Percentiles rank a stretch among this genome's conserved stretches.
phyloP scores from a whole-genome alignment of 2,888 invertebrate species.

The Drosophila mimica region DNA sequence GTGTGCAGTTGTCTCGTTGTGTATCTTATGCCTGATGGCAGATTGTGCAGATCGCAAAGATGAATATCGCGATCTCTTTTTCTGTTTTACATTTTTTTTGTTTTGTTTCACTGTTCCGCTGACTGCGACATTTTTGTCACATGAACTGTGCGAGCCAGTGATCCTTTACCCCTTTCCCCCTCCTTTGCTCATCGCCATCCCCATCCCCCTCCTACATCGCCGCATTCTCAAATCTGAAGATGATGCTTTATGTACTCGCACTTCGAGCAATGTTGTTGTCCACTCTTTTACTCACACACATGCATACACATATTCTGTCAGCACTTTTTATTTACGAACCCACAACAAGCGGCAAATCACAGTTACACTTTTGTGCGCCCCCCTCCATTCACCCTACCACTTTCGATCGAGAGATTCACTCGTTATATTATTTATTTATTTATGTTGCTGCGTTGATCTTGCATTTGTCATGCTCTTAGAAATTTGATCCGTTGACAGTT shows the following conservation, averaged over 20 bases:
- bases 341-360: slow-evolving; percentile 32
- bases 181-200: not conserved
- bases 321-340: slow-evolving; percentile 31
- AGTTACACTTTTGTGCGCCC: slow-evolving; percentile 37
- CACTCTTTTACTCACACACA: slow-evolving; percentile 5
- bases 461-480: slow-evolving; percentile 66
- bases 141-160: slow-evolving; percentile 59
- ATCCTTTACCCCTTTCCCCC: not conserved
- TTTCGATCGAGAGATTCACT: slow-evolving; percentile 35
- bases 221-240: slow-evolving; percentile 13
- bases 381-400: slow-evolving; percentile 18
- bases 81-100: slow-evolving; percentile 1
- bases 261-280: slow-evolving; percentile 24
- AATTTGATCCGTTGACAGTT: slow-evolving; percentile 81
- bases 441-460: slow-evolving; percentile 49
- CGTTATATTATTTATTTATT: slow-evolving; percentile 18
- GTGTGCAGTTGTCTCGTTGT: not conserved
- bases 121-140: slow-evolving; percentile 82
- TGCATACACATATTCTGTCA: slow-evolving; percentile 34
- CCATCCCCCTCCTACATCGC: not conserved
- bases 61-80: slow-evolving; percentile 46
- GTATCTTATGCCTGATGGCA: slow-evolving; percentile 2
- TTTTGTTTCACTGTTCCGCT: slow-evolving; percentile 57
- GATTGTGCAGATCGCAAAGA: slow-evolving; percentile 54
- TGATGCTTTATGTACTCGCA: slow-evolving; percentile 73